Base-by-base conservation (phyloP, 2,888 invertebrate genomes). In the Pantelozetes paolii region DNA sequence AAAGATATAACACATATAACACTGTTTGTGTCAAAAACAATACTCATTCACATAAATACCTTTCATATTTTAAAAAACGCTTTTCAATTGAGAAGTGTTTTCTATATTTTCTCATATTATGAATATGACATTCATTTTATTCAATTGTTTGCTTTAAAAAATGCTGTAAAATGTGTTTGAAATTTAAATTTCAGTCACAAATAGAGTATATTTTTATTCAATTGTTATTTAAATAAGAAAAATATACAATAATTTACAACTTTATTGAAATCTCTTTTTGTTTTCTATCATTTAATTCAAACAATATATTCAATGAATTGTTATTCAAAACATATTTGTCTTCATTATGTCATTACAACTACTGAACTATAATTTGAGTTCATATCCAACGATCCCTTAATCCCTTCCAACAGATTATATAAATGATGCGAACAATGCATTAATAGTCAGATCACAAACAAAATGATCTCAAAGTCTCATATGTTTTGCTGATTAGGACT, bases 1-100 rank as follows among this genome's bases (percentile, higher is more conserved):
- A n/a, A 1, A 18, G 50, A n/a, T 50, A 50, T 50, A 50, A 50
- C 50, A 50, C 50, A n/a, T 50, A 50, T 50, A 50, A 50, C 50
- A 50, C 50, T 50, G 2, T n/a, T 50, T n/a, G 5, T n/a, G 50
- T n/a, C 3, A 15, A 45, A 45, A 45, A 45, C 45, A 45, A 45
- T 45, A n/a, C 20, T 20, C 50, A n/a, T 50, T 50, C 20, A 36
- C 20, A 11, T 50, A 50, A 50, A 50, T 45, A 18, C 18, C 15
- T 13, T 45, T 50, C 18, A 8, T 20, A n/a, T n/a, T 50, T 45
- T 15, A 50, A 45, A 45, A 13, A 45, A 45, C 15, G 45, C 3
- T 15, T 8, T 36, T 36, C 36, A 36, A 36, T 36, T 36, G 9
- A 45, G 15, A 3, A 45, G 3, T 45, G 6, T 6, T 40, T 40